These are phyloP conservation scores for Tetrax tetrax DNA, from an alignment of 2,113 vertebrate genomes.

Conservation along the genomic window DNA sequence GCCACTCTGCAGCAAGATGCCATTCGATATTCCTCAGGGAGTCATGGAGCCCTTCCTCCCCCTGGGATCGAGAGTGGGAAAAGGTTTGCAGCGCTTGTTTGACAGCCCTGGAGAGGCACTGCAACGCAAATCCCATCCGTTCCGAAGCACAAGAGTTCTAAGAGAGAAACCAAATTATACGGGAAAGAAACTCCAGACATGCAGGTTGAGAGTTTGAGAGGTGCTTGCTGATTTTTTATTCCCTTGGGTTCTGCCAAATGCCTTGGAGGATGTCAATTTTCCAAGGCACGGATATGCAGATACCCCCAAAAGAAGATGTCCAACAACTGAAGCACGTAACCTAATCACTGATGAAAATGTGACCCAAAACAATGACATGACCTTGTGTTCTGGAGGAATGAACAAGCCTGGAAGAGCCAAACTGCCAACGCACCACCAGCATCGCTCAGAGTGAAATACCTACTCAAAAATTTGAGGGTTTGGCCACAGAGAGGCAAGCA, in stretches of 20 bases:
- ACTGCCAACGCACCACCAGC: neutral
- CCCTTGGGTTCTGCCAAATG: neutral
- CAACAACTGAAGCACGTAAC: neutral
- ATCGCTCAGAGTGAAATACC: neutral
- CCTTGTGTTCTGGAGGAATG: neutral
- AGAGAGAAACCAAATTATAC: neutral
- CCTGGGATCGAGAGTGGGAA: neutral
- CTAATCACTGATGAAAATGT: neutral
- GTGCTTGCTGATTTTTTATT: accelerated
- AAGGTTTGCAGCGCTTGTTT: neutral
- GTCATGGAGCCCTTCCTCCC: neutral
- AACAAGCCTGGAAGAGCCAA: neutral
- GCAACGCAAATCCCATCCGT: neutral
- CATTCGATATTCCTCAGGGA: neutral
- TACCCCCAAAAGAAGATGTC: neutral
- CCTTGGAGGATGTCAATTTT: neutral
- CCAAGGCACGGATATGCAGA: neutral
- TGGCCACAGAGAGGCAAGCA: neutral
- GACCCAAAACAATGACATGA: accelerated
- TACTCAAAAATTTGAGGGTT: neutral
- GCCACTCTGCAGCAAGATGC: neutral
- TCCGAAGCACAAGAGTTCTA: neutral
- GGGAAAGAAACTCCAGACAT: neutral
- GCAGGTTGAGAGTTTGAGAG: neutral
- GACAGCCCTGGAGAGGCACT: neutral